Conservation (phyloP, 1,140 invertebrate species). For the Proales similis region DNA sequence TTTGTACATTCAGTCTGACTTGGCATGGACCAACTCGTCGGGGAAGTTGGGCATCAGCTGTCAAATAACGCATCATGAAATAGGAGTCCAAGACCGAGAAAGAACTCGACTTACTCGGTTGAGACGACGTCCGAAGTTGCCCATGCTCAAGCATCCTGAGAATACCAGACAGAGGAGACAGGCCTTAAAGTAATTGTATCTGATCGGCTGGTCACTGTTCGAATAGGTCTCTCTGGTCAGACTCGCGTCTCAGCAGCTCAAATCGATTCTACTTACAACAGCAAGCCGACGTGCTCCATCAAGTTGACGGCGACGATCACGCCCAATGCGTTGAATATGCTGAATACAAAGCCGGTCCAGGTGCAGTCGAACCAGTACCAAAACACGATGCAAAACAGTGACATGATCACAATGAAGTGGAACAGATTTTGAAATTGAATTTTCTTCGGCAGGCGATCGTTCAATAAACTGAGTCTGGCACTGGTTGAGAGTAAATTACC, state of each 20-base stretch:
- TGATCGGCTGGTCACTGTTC: conserved; percentile 8
- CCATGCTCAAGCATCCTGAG: conserved; percentile 18
- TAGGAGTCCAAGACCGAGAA: no score
- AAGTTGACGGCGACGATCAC: conserved; percentile 13
- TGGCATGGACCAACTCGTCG: no score
- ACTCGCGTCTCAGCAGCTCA: not conserved
- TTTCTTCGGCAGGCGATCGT: conserved; percentile 18
- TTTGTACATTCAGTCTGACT: no score
- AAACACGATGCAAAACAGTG: conserved; percentile 22
- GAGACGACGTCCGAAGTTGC: conserved; percentile 15
- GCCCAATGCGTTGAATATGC: conserved; percentile 18
- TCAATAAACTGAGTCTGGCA: not conserved
- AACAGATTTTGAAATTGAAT: conserved; percentile 28
- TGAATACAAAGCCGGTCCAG: conserved; percentile 25
- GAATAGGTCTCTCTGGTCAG: not conserved
- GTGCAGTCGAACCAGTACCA: conserved; percentile 36
- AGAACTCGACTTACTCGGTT: conserved; percentile 33
- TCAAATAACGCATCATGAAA: no score
- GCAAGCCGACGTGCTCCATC: conserved; percentile 7
- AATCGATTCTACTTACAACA: conserved; percentile 9
- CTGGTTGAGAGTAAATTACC: conserved; percentile 2
- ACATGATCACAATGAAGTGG: conserved; percentile 22
- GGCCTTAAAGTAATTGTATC: conserved; percentile 34
- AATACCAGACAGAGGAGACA: conserved; percentile 32
- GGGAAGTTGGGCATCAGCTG: no score